These are phyloP conservation scores for Petrocephalus zakoni DNA, from an alignment of 2,113 vertebrate species.

Conservation along the genomic window DNA sequence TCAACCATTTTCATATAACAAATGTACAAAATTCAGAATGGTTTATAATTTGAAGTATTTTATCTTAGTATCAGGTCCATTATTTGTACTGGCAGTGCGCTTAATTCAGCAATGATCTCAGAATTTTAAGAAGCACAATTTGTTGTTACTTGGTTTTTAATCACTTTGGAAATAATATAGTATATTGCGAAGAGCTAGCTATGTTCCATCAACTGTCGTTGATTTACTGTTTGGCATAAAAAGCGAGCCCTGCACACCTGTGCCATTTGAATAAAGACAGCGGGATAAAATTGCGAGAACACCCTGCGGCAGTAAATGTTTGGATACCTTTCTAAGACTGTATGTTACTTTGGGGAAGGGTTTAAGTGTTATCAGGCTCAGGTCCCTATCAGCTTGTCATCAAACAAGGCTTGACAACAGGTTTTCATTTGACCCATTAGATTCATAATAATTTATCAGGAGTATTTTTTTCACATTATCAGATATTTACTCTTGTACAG, in stretches of 20 bases:
- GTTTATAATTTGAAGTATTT: not conserved
- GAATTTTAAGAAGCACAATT: not conserved
- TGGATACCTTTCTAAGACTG: conserved; percentile 35
- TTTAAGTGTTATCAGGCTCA: conserved; percentile 10
- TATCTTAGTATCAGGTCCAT: not conserved
- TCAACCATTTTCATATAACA: not conserved
- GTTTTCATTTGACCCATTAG: conserved; percentile 26
- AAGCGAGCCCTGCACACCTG: conserved; percentile 44
- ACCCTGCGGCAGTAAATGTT: conserved; percentile 43
- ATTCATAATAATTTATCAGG: conserved; percentile 10
- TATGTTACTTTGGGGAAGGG: conserved; percentile 16
- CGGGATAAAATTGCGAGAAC: conserved; percentile 48
- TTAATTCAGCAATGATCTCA: not conserved
- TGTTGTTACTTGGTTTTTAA: not conserved
- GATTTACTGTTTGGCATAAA: conserved; percentile 40
- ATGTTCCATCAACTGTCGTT: conserved; percentile 48
- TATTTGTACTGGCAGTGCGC: not conserved
- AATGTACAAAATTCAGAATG: not conserved
- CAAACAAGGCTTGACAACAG: conserved; percentile 39
- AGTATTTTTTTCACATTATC: not conserved
- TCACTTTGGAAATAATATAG: not conserved
- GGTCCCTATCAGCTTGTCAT: conserved; percentile 44
- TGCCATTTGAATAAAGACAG: conserved; percentile 47
- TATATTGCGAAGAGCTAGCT: conserved; percentile 26
- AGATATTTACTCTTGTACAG: conserved; percentile 1